Conservation (phyloP, 2,113 vertebrate genomes). For the Regulus satrapa region DNA sequence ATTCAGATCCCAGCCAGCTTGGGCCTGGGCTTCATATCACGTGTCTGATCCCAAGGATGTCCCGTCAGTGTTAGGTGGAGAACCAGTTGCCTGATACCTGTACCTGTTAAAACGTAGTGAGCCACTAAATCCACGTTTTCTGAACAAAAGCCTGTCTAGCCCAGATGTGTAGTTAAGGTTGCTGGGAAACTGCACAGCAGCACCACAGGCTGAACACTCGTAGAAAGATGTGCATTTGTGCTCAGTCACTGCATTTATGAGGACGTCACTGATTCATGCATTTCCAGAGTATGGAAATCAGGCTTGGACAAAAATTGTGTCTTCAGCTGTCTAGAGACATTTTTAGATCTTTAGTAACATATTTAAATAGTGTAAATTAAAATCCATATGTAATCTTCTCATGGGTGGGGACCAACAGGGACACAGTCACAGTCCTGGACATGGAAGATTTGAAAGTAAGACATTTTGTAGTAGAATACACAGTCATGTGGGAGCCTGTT, state of each 20-base stretch:
- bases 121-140: conserved; percentile 44
- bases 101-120: conserved; percentile 19
- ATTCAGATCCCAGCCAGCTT: conserved; percentile 95
- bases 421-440: not conserved
- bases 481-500: conserved; percentile 47
- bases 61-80: not conserved
- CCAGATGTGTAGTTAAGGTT: conserved; percentile 11
- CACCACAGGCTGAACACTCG: not conserved
- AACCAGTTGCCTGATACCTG: conserved; percentile 22
- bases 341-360: conserved; percentile 60
- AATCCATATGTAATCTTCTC: conserved; percentile 18
- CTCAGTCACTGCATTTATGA: not conserved
- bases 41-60: conserved; percentile 77
- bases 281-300: not conserved
- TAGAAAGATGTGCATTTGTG: not conserved
- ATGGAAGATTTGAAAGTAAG: conserved; percentile 21
- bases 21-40: conserved; percentile 89
- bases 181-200: conserved; percentile 27
- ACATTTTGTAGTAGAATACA: conserved; percentile 9
- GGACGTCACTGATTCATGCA: not conserved
- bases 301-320: conserved; percentile 33
- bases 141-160: conserved; percentile 19
- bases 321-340: conserved; percentile 41
- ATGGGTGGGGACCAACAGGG: conserved; percentile 17
- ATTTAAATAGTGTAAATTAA: conserved; percentile 61